These are phyloP conservation scores for Drosophila takahashii DNA, from an alignment of 1,140 invertebrate species.

Conservation along the genomic window DNA sequence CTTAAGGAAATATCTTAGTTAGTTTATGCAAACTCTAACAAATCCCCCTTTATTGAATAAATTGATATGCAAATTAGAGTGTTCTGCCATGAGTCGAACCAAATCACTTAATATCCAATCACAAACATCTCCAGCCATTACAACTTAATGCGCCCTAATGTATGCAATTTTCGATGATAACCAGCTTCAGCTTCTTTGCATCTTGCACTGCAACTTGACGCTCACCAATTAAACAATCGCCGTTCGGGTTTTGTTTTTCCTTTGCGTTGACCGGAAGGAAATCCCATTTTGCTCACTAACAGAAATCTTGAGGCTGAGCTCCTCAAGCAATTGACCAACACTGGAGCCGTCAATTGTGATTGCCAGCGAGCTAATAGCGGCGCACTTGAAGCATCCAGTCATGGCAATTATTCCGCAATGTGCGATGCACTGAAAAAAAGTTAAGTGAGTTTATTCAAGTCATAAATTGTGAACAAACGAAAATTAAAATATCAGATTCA, in stretches of 20 bases:
- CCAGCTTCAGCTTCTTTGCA: constrained; percentile 14
- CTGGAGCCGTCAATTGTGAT: constrained; percentile 76
- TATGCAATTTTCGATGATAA: constrained; percentile 49
- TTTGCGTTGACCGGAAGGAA: constrained; percentile 62
- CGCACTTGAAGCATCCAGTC: constrained; percentile 30
- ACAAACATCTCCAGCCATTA: constrained; percentile 10
- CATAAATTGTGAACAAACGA: background rate
- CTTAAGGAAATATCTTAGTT: constrained; percentile 7
- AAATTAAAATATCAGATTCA: background rate
- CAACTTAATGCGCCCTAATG: constrained; percentile 43
- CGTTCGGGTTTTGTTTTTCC: constrained; percentile 11
- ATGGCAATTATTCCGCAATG: constrained; percentile 75
- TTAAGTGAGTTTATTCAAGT: background rate
- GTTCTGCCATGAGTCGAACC: constrained; percentile 4
- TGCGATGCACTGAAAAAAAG: constrained; percentile 21
- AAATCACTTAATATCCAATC: constrained; percentile 20
- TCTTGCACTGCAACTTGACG: constrained; percentile 20
- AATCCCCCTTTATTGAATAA: constrained; percentile 20
- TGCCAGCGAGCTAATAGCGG: constrained; percentile 74
- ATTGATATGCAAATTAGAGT: constrained; percentile 15
- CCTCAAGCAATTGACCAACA: constrained; percentile 63
- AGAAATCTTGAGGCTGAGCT: constrained; percentile 44
- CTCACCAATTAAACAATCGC: constrained; percentile 42
- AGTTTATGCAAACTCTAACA: background rate
- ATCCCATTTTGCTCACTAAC: constrained; percentile 60